Evolutionary conservation across 2,797 vertebrate species (phyloP), one percentile per base, ranked within the genome.

Genomic region (Holocentrus rufus): DNA sequence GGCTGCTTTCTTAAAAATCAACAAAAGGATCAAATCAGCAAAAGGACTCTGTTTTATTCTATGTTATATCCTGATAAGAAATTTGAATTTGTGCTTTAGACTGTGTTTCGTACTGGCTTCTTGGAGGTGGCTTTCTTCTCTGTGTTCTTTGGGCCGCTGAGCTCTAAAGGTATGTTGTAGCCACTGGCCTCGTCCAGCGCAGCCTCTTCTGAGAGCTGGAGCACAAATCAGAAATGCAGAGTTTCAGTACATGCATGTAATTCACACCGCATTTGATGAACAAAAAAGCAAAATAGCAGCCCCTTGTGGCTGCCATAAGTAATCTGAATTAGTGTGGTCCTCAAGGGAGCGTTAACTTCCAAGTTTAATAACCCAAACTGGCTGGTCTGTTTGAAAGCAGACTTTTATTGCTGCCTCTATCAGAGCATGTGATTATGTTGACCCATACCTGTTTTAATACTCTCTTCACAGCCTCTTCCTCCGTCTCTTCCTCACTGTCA

Each of bases 401-500:
- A 36, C n/a, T 17, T 2, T 39, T 13, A 10, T 39, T 77, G 27
- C 25, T 46, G 49, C 11, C 25, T 57, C 49, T 6, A 59, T 31
- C 20, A 61, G 4, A 57, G 15, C 47, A 31, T 36, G 25, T 27
- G 4, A 27, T 27, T 27, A 27, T 27, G 0, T 39, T 30, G 63
- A 17, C 2, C 3, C 74, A 72, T 15, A 94, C 98, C 96, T 96
- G 96, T 89, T 95, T 96, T 57, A 99, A 85, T 47, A 98, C 92
- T 87, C 95, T 95, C 84, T 57, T 88, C 77, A 98, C 92, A 69
- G 94, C 92, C 86, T 95, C 94, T 71, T 99, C 97, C 72, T 99
- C 92, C 5, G 95, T 95, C 60, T 98, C 97, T 5, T 98, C 97
- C 46, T 98, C 97, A 31, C 96, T 98, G 85, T 98, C 95, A 27